Percentiles rank a stretch among this genome's conserved stretches.
Conservation (phyloP, 2,113 vertebrate genomes). For the Tor tambroides region DNA sequence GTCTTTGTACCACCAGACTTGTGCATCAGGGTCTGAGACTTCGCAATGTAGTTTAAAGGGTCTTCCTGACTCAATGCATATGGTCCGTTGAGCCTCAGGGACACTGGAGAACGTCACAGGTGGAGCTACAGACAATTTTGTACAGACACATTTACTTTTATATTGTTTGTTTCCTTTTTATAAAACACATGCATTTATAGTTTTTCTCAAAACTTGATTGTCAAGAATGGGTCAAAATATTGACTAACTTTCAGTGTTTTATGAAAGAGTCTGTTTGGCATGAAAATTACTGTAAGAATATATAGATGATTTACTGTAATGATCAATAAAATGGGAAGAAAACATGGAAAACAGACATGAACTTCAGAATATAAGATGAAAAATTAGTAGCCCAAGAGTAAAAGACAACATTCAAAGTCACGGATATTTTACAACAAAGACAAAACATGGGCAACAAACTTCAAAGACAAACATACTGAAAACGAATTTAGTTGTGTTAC, state of each 20-base stretch:
- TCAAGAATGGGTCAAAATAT: conserved; percentile 43
- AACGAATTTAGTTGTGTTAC: not conserved
- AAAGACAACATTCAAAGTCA: conserved; percentile 41
- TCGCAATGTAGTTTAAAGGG: conserved; percentile 73
- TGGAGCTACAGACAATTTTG: conserved; percentile 67
- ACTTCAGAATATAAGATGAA: conserved; percentile 48
- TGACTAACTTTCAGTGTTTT: not conserved
- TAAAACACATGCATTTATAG: conserved; percentile 18
- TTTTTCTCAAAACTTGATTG: not conserved
- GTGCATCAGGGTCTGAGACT: conserved; percentile 68
- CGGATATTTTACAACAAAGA: conserved; percentile 46
- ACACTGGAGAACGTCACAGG: conserved; percentile 72
- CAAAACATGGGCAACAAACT: conserved; percentile 51
- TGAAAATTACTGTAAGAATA: conserved; percentile 27
- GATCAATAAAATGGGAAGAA: conserved; percentile 33
- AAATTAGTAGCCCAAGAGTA: conserved; percentile 57
- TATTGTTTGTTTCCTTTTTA: not conserved
- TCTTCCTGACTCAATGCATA: conserved; percentile 64
- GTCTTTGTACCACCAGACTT: conserved; percentile 77
- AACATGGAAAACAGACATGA: conserved; percentile 36
- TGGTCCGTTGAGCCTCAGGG: conserved; percentile 68
- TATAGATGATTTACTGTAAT: conserved; percentile 9
- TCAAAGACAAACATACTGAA: not conserved
- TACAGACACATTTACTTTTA: conserved; percentile 36
- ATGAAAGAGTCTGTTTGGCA: conserved; percentile 39